A percentile compares a stretch with the other conserved stretches of the same genome.
Evolutionary conservation across 1,140 invertebrate genomes (phyloP).

Genomic region (Doryteuthis pealeii): DNA sequence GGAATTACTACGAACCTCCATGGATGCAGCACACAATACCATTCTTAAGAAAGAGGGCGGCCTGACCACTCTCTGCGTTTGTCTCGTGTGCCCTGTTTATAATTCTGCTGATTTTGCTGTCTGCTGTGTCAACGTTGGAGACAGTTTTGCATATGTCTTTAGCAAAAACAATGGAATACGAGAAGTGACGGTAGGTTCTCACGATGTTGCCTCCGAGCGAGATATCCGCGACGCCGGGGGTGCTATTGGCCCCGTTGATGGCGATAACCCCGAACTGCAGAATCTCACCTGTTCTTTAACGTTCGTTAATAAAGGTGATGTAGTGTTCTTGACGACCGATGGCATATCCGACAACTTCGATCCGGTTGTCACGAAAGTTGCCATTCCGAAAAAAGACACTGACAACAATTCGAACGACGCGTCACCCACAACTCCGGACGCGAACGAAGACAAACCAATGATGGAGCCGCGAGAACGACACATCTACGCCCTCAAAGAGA

Average conservation of each 20-base stretch:
- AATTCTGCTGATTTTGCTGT: conserved; percentile 71
- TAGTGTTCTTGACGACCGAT: conserved; percentile 87
- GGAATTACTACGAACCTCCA: conserved; percentile 75
- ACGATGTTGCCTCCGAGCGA: conserved; percentile 83
- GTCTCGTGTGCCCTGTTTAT: conserved; percentile 71
- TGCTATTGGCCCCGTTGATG: conserved; percentile 81
- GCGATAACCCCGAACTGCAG: conserved; percentile 83
- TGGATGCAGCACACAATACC: conserved; percentile 84
- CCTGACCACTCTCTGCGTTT: conserved; percentile 83
- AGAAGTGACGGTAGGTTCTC: conserved; percentile 74
- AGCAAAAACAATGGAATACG: conserved; percentile 73
- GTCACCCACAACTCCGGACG: conserved; percentile 24
- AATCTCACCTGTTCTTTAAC: conserved; percentile 90
- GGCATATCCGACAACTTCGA: conserved; percentile 94
- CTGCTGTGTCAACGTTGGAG: conserved; percentile 89
- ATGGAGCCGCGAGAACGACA: conserved; percentile 59
- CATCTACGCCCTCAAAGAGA: conserved; percentile 59
- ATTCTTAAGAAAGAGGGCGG: conserved; percentile 85
- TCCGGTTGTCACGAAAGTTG: conserved; percentile 91
- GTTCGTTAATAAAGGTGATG: conserved; percentile 78
- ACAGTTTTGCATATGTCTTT: conserved; percentile 86
- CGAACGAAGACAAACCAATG: conserved; percentile 48
- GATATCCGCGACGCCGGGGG: conserved; percentile 91
- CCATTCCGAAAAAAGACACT: conserved; percentile 64
- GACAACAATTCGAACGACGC: conserved; percentile 33